Evolutionary conservation across 2,888 invertebrate species (phyloP).

Genomic region (Caenorhabditis auriculariae): DNA sequence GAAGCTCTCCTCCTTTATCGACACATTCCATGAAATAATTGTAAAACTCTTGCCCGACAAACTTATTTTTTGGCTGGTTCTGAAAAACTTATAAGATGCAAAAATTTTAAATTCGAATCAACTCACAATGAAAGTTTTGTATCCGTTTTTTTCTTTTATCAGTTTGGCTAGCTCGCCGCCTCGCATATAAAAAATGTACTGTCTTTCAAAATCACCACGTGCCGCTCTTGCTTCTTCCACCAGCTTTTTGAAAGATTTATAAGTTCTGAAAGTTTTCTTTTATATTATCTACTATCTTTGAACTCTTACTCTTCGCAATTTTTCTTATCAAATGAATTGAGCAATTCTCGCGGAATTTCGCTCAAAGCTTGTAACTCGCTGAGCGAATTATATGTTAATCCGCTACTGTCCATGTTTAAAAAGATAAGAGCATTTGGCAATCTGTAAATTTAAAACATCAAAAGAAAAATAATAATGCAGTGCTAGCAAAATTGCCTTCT

Average conservation of each 20-base stretch:
- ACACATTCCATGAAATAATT: slow-evolving; percentile 1
- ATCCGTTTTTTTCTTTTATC: slow-evolving; percentile 1
- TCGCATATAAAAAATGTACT: slow-evolving; percentile 10
- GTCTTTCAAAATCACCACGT: slow-evolving; percentile 24
- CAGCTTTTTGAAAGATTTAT: slow-evolving; percentile 13
- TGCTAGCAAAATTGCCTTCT: background rate
- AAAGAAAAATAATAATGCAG: background rate
- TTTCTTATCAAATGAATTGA: slow-evolving; percentile 1
- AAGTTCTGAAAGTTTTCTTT: slow-evolving; percentile 18
- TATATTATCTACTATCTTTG: background rate
- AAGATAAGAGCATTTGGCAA: background rate
- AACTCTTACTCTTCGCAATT: slow-evolving; percentile 10
- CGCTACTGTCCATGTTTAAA: slow-evolving; percentile 20
- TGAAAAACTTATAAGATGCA: background rate
- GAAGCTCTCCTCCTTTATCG: slow-evolving; percentile 6
- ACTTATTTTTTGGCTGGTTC: too few species aligned
- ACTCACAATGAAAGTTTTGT: background rate
- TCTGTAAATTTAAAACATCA: background rate
- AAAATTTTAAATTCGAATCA: background rate
- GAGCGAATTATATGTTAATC: slow-evolving; percentile 10
- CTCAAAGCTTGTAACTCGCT: slow-evolving; percentile 5
- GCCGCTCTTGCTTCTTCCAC: slow-evolving; percentile 1
- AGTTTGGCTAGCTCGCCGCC: slow-evolving; percentile 11
- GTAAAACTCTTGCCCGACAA: too few species aligned
- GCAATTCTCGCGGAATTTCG: slow-evolving; percentile 8